Base-by-base conservation (phyloP, 2,113 vertebrate genomes). In the Motacilla alba region DNA sequence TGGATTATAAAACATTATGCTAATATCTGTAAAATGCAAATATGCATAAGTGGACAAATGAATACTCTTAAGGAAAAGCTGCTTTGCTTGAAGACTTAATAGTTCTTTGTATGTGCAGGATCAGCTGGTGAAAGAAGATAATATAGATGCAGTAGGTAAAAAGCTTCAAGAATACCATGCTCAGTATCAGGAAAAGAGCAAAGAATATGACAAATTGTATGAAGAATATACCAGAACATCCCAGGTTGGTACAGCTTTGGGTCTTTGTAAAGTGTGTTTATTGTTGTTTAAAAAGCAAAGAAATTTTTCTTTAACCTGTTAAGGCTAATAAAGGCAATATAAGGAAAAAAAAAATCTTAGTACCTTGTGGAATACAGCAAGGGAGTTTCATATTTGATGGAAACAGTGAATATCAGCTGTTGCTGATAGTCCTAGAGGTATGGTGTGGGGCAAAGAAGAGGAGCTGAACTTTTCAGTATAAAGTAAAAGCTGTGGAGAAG, bases 171-270 rank as follows among this genome's bases (percentile, higher is more conserved):
- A 99, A 87, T 99, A 99, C 91, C 99, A 99, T 81, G 97, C 97
- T 94, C 98, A 99, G 90, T 99, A 99, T 97, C 99, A 99, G 93
- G 99, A 99, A 93, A 99, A 99, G 96, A 99, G 99, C 43, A 99
- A 98, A 89, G 99, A 99, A 73, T 99, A 99, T 28, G 99, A 99
- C 93, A 97, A 98, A 84, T 96, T 99, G 13, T 99, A 99, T 83
- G 99, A 99, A 96, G 98, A 99, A 84, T 99, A 99, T 95, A 99
- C 99, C 66, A 99, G 98, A 96, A 99, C 99, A 43, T 99, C 99
- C 35, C 99, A 99, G 99, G 99, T 99, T 89, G 58, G 97, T 97
- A 89, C 68, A 68, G 9, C n/a, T 94, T 88, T n/a, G 64, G 28
- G n/a, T 96, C 5, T 77, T 47, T 90, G 50, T 89, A 49, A 33